These are phyloP conservation scores for Torymus texanus DNA, from an alignment of 2,888 invertebrate genomes.

Conservation along the genomic window DNA sequence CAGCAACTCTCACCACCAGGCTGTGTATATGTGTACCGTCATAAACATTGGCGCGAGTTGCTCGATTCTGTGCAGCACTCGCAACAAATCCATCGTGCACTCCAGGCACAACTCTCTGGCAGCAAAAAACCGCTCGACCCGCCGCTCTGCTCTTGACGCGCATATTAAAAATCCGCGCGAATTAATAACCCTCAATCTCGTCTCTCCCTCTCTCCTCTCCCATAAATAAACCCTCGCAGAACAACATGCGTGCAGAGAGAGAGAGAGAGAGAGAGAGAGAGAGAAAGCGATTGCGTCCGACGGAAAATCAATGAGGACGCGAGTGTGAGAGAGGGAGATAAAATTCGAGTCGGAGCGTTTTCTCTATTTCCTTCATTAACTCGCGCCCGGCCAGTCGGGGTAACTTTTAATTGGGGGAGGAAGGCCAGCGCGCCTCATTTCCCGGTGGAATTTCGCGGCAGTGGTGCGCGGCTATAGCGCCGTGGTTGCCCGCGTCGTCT, in stretches of 20 bases:
- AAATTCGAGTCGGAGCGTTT: slow-evolving; percentile 62
- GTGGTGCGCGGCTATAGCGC: slow-evolving; percentile 3
- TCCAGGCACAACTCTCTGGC: too few relatives aligned
- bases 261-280: neutral
- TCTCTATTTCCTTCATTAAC: slow-evolving; percentile 74
- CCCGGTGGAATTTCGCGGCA: slow-evolving; percentile 66
- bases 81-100: too few relatives aligned
- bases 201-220: slow-evolving; percentile 1
- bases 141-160: neutral
- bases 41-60: too few relatives aligned
- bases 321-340: slow-evolving; percentile 18
- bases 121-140: too few relatives aligned
- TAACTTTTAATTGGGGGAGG: slow-evolving; percentile 73
- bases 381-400: slow-evolving; percentile 69
- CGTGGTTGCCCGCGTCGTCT: slow-evolving; percentile 10
- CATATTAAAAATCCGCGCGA: slow-evolving; percentile 29
- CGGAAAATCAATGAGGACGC: slow-evolving; percentile 31
- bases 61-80: too few relatives aligned
- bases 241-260: neutral
- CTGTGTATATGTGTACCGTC: too few relatives aligned
- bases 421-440: slow-evolving; percentile 67
- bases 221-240: slow-evolving; percentile 28
- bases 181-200: slow-evolving; percentile 42
- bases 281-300: neutral
- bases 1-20: too few relatives aligned